Base-by-base conservation (phyloP, 2,888 invertebrate species). In the Podotricha telesiphe region DNA sequence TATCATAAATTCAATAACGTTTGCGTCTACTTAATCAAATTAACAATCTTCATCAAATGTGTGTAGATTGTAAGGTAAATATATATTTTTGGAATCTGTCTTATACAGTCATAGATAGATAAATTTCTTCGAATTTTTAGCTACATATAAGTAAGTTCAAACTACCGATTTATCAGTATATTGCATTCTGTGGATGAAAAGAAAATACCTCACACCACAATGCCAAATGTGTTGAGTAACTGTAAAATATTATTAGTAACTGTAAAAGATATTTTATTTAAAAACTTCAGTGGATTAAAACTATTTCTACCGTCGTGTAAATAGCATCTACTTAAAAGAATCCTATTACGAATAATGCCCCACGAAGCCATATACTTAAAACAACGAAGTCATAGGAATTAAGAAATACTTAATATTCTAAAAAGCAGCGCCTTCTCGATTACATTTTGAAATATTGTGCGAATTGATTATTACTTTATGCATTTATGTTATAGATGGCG, bases 291-390 rank as follows among this genome's bases (percentile, higher is more conserved):
- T 47, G 20, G 65, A 48, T 65, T 65, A 58, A 65, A 48, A 34
- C 56, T 58, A 55, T 65, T 65, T 55, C 42, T 55, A 56, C n/a
- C 56, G 45, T 6, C 37, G 45, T 56, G 50, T 51, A 59, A 66
- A 59, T 59, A 59, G n/a, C 50, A 59, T 34, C 42, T 53, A 67
- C 59, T 67, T 67, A 61, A 67, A 53, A 34, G 51, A 67, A 67
- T 67, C 67, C 66, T 58, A 66, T 66, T 66, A 66, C 50, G 40
- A 62, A 62, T 53, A 67, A 61, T 62, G 62, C 53, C 45, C 47
- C 37, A 47, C n/a, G 67, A 67, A 67, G 67, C 67, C 67, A 45
- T 67, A 67, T n/a, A 56, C 47, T 15, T 40, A 55, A 55, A 55
- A 59, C 42, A 50, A 42, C 28, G 50, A 66, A 59, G 66, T 66